Evolutionary conservation across 2,797 vertebrate species (phyloP).

Genomic region (Xiphophorus birchmanni): DNA sequence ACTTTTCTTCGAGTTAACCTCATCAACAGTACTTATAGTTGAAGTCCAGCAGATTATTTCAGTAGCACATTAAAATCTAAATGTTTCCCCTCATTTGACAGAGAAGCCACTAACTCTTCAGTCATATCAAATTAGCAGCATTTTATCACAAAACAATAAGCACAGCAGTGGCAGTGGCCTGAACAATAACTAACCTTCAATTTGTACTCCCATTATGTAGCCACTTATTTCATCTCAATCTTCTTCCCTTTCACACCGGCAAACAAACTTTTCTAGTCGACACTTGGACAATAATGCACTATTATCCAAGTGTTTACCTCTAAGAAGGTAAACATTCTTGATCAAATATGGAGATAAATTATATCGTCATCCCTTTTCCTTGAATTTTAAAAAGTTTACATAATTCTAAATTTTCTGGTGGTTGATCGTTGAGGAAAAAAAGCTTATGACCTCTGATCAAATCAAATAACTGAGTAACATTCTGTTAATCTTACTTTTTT

Average conservation of each 20-base stretch:
- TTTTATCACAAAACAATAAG: conserved; percentile 9
- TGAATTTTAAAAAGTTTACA: background rate
- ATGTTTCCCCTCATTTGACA: background rate
- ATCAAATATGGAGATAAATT: background rate
- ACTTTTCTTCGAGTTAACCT: background rate
- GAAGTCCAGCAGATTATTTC: background rate
- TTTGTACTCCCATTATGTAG: background rate
- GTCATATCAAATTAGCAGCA: conserved; percentile 13
- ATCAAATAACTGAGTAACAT: background rate
- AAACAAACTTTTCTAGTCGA: background rate
- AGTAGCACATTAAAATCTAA: background rate
- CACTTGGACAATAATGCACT: background rate
- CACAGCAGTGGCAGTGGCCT: background rate
- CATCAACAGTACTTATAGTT: background rate
- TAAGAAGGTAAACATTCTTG: background rate
- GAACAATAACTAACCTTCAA: background rate
- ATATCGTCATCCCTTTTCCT: background rate
- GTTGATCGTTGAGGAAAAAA: background rate
- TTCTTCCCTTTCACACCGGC: background rate
- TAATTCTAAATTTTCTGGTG: background rate
- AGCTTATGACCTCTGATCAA: background rate
- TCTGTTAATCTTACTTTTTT: background rate
- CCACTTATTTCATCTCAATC: background rate
- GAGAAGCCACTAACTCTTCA: conserved; percentile 13
- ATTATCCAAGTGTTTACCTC: background rate